A percentile compares a stretch with the other conserved stretches of the same genome.
Conservation (phyloP, 2,113 vertebrate genomes). For the Corythaixoides concolor region DNA sequence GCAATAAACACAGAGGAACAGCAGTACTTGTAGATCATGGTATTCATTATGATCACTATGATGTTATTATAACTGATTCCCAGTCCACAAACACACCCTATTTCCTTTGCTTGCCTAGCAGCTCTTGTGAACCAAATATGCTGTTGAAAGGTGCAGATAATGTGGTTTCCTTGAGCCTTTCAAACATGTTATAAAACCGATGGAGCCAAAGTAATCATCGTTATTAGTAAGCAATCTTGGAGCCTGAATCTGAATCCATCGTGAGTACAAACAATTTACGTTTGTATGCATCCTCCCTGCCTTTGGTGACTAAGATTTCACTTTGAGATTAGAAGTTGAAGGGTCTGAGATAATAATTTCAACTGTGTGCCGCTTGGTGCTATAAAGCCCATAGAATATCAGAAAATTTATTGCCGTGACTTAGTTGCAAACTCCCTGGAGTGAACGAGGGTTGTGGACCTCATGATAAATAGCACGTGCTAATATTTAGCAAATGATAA, state of each 20-base stretch:
- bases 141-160: constrained; percentile 15
- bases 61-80: not conserved
- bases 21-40: not conserved
- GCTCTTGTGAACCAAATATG: not conserved
- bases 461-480: constrained; percentile 43
- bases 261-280: not conserved
- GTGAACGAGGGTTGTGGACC: not conserved
- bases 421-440: constrained; percentile 14
- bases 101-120: not conserved
- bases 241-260: not conserved
- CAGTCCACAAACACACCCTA: not conserved
- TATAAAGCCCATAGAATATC: not conserved
- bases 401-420: constrained; percentile 42
- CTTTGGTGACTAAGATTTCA: not conserved
- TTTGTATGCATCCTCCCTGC: not conserved
- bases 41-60: not conserved
- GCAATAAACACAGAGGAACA: not conserved
- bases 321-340: constrained; percentile 7
- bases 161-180: constrained; percentile 8
- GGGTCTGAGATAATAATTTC: constrained; percentile 8
- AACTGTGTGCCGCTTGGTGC: not conserved
- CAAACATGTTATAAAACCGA: not conserved
- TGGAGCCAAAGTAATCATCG: constrained; percentile 1
- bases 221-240: not conserved
- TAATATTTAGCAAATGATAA: constrained; percentile 56